A percentile compares a stretch with the other conserved stretches of the same genome.
Conservation (phyloP, 2,888 invertebrate species). For the Anodontia alba region DNA sequence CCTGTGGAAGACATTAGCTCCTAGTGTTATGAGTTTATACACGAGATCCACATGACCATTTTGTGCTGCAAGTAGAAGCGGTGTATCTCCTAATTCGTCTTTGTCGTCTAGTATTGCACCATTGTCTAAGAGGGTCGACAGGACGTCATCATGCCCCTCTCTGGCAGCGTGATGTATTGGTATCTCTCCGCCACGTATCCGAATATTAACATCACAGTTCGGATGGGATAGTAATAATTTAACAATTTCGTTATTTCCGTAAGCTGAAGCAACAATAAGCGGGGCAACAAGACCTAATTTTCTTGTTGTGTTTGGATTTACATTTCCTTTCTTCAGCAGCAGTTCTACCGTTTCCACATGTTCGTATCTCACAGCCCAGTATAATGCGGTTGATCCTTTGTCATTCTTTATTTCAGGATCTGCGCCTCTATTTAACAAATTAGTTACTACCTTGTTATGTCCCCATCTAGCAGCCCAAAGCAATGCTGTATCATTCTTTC, state of each 20-base stretch:
- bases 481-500: conserved; percentile 82
- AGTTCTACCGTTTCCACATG: conserved; percentile 73
- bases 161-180: conserved; percentile 84
- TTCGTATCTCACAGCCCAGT: conserved; percentile 83
- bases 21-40: conserved; percentile 69
- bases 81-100: conserved; percentile 80
- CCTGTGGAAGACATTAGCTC: conserved; percentile 71
- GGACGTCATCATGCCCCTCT: conserved; percentile 80
- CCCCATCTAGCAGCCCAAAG: conserved; percentile 82
- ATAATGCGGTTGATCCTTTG: conserved; percentile 83
- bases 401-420: conserved; percentile 78
- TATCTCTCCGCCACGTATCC: conserved; percentile 80
- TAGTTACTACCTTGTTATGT: conserved; percentile 65
- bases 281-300: conserved; percentile 82
- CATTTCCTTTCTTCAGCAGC: conserved; percentile 73
- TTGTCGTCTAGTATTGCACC: conserved; percentile 79
- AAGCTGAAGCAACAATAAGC: conserved; percentile 80
- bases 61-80: conserved; percentile 80
- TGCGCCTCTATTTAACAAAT: conserved; percentile 69
- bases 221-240: conserved; percentile 67
- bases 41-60: conserved; percentile 73
- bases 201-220: conserved; percentile 75
- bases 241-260: conserved; percentile 76
- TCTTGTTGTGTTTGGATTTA: conserved; percentile 76
- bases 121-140: conserved; percentile 72